Conservation (phyloP, 2,113 vertebrate species). For the Oceanodroma tethys region DNA sequence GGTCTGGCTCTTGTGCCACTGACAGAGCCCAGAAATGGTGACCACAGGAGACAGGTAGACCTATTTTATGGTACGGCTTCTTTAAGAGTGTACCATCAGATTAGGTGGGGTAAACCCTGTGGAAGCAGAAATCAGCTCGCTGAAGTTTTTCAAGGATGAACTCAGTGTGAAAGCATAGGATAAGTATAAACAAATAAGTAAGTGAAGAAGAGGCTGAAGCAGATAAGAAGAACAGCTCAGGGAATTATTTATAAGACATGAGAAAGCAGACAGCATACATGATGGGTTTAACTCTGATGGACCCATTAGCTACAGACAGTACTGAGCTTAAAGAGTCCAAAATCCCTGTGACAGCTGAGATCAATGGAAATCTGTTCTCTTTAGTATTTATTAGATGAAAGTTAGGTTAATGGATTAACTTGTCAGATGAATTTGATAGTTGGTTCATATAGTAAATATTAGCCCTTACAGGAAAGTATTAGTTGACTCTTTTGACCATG, state of each 20-base stretch:
- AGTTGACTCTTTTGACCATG: not conserved
- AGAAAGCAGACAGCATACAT: not conserved
- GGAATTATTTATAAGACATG: constrained; percentile 25
- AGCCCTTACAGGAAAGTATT: not conserved
- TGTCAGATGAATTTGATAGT: constrained; percentile 29
- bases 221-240: constrained; percentile 24
- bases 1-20: not conserved
- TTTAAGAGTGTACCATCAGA: not conserved
- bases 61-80: not conserved
- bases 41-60: not conserved
- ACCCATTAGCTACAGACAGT: not conserved
- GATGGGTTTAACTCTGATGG: constrained; percentile 29
- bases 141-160: not conserved
- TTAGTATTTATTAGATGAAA: constrained; percentile 38
- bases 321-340: not conserved
- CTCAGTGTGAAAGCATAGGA: not conserved
- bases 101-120: not conserved
- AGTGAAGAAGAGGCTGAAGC: not conserved
- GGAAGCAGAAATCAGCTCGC: not conserved
- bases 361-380: constrained; percentile 13
- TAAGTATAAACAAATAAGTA: constrained; percentile 48
- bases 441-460: not conserved
- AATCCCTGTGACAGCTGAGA: constrained; percentile 20
- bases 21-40: not conserved
- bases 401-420: constrained; percentile 31